phyloP scores from a whole-genome alignment of 2,888 invertebrate species.

The Ormyrus pomaceus region DNA sequence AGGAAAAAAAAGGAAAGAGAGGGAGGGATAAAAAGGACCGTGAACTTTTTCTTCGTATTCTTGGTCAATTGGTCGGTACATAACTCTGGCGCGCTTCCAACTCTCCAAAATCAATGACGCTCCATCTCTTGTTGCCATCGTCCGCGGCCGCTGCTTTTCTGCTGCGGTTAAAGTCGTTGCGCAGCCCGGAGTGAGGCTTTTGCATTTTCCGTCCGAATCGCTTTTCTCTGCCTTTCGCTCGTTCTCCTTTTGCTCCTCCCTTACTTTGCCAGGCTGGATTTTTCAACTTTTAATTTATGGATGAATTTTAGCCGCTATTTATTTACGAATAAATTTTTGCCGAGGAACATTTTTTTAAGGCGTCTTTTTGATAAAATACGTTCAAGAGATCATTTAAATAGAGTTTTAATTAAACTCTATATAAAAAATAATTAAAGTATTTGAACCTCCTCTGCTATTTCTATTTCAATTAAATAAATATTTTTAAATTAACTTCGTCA shows the following conservation, averaged over 20 bases:
- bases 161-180: constrained; percentile 49
- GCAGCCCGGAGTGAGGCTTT: constrained; percentile 34
- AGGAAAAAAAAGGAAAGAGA: background rate
- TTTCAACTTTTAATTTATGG: constrained; percentile 19
- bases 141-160: constrained; percentile 47
- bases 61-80: constrained; percentile 69
- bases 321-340: too few relatives aligned
- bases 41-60: constrained; percentile 61
- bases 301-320: background rate
- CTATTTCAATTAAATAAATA: too few relatives aligned
- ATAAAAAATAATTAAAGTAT: too few relatives aligned
- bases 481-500: too few relatives aligned
- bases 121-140: constrained; percentile 42
- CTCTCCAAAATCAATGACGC: constrained; percentile 68
- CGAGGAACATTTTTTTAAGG: too few relatives aligned
- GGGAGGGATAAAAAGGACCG: constrained; percentile 41
- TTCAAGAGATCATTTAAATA: too few relatives aligned
- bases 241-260: background rate
- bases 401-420: too few relatives aligned
- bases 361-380: too few relatives aligned
- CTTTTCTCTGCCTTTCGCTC: constrained; percentile 14
- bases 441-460: too few relatives aligned
- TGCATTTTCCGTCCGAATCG: constrained; percentile 49
- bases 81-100: constrained; percentile 70
- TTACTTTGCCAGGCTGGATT: background rate